Evolutionary conservation across 2,113 vertebrate species (phyloP).

Genomic region (Scopus umbretta): DNA sequence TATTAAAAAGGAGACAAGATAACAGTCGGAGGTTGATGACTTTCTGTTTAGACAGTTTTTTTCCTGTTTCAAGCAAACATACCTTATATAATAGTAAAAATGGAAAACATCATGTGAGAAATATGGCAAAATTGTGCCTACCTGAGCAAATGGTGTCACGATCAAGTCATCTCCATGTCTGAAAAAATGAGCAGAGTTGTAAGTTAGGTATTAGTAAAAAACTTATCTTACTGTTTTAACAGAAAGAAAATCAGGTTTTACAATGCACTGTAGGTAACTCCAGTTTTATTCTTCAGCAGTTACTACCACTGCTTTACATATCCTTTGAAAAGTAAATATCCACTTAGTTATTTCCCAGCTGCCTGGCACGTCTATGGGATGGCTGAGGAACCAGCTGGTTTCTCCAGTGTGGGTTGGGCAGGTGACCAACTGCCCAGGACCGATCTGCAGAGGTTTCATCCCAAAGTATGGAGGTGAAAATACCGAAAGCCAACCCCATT

Average conservation of each 20-base stretch:
- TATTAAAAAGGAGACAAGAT: not conserved
- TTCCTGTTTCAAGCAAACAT: not conserved
- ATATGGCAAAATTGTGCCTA: slow-evolving; percentile 64
- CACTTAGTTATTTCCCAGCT: not conserved
- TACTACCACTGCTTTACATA: not conserved
- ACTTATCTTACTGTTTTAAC: not conserved
- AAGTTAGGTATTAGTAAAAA: not conserved
- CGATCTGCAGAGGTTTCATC: not conserved
- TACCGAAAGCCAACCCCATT: not conserved
- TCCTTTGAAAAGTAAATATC: not conserved
- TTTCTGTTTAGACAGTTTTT: not conserved
- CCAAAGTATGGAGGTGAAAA: not conserved
- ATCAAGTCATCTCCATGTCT: slow-evolving; percentile 99
- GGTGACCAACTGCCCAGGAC: not conserved
- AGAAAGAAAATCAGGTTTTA: not conserved
- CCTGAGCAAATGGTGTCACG: slow-evolving; percentile 99
- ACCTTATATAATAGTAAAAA: not conserved
- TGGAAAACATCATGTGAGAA: not conserved
- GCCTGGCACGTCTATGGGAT: not conserved
- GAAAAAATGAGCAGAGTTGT: slow-evolving; percentile 69
- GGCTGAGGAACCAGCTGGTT: not conserved
- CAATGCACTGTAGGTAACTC: not conserved
- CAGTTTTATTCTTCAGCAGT: not conserved
- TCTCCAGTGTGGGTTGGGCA: not conserved
- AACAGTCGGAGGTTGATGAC: not conserved